A percentile compares a stretch with the other conserved stretches of the same genome.
phyloP scores from a whole-genome alignment of 92 coral and sea anemone species.

The Virgularia gustaviana region DNA sequence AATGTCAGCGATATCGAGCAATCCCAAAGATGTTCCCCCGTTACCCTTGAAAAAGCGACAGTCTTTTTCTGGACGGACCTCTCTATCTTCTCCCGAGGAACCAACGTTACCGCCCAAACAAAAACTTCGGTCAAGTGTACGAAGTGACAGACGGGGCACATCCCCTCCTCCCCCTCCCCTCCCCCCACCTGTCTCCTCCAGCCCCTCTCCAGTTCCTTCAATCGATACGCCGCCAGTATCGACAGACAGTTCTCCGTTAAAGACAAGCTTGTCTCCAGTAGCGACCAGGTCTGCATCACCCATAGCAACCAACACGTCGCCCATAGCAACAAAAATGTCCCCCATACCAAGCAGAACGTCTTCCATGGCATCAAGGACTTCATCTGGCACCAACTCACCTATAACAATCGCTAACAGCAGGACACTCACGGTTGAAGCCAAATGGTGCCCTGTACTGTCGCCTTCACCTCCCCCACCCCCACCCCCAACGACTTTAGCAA shows the following conservation, averaged over 20 bases:
- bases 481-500: background rate
- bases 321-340: background rate
- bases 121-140: constrained; percentile 16
- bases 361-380: background rate
- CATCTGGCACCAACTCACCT: too few relatives aligned
- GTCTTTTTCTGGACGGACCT: constrained; percentile 25
- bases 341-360: background rate
- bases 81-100: background rate
- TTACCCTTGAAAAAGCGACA: constrained; percentile 28
- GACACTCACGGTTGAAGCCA: background rate
- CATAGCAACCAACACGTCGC: background rate
- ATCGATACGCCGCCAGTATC: background rate
- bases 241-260: background rate
- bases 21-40: constrained; percentile 5
- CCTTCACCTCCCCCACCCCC: constrained; percentile 28
- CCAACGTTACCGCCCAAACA: background rate
- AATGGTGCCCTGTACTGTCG: background rate
- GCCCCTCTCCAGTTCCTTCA: background rate
- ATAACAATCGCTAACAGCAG: too few relatives aligned
- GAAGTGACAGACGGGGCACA: constrained; percentile 28
- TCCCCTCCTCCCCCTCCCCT: constrained; percentile 34
- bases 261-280: background rate
- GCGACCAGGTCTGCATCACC: background rate
- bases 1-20: background rate
- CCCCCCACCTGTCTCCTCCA: constrained; percentile 10